Evolutionary conservation across 2,113 vertebrate species (phyloP), one percentile per base, ranked within the genome.

Genomic region (Tetrax tetrax): DNA sequence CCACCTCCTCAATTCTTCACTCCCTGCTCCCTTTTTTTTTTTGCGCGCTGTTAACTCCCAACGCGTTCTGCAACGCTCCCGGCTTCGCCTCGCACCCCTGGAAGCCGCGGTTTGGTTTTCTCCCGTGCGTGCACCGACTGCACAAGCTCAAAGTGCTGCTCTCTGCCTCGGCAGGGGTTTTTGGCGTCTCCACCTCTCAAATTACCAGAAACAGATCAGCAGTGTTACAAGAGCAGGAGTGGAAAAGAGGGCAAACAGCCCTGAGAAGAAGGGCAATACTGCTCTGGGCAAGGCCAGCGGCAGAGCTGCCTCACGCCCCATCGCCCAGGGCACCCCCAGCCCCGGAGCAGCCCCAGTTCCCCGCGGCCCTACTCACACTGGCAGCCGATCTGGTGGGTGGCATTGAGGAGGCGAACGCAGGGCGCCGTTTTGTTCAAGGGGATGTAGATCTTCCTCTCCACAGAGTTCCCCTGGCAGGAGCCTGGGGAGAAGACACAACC

Each of bases 371-470:
- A 99, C 99, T 99, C 95, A 99, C 99, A 99, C 93, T 99, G 99
- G 97, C 99, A 99, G 95, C 99, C 99, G 51, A 99, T 99, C 95
- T 99, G 99, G 97, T 99, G 99, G 4, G 99, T 99, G 69, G 99
- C 99, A 25, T 99, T 99, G 70, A 99, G 98, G 33, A 99, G 98
- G 10, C 99, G 98, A 47, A 99, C 99, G 53, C 99, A 99, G 0
- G 99, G 98, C 4, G 99, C 97, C 0, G 99, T 98, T 57, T 97
- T 98, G 91, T 99, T 99, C 66, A 99, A 97, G 6, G 98, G 78
- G 61, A 99, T 97, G 87, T 99, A 99, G 94, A 99, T 99, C 96
- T 99, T 99, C 97, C 98, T 98, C 91, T 99, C 99, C 75, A 99
- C 99, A 0, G 99, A 99, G 68, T 98, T 99, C 51, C 98, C 98